Evolutionary conservation across 2,888 invertebrate genomes (phyloP).

Genomic region (Chrysodeixis includens): DNA sequence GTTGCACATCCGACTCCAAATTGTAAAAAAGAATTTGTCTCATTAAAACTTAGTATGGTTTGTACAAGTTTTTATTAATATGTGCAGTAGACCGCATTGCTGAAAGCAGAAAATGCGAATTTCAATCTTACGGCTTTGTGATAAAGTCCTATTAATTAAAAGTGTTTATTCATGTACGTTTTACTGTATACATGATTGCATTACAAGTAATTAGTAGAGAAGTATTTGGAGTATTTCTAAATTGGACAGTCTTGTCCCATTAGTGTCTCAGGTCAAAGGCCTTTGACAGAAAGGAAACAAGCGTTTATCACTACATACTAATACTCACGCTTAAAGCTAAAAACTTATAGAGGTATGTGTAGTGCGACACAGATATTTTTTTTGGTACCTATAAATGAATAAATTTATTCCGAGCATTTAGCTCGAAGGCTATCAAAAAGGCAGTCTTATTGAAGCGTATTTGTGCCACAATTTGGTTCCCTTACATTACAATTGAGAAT

Average conservation of each 20-base stretch:
- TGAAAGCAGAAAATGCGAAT: not conserved
- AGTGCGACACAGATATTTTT: not conserved
- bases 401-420: too few relatives aligned
- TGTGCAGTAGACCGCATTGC: not conserved
- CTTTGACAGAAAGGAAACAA: not conserved
- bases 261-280: conserved; percentile 1
- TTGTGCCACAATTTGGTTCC: too few relatives aligned
- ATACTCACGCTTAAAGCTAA: not conserved
- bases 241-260: conserved; percentile 2
- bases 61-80: not conserved
- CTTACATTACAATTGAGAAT: too few relatives aligned
- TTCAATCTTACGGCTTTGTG: not conserved
- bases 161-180: not conserved
- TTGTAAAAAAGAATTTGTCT: conserved; percentile 58
- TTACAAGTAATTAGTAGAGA: not conserved
- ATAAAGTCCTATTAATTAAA: not conserved
- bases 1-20: conserved; percentile 41
- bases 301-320: not conserved
- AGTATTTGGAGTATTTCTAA: not conserved
- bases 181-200: not conserved
- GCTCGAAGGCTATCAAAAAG: too few relatives aligned
- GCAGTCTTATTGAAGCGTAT: too few relatives aligned
- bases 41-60: conserved; percentile 23
- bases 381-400: not conserved
- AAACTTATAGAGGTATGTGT: not conserved